Percentiles rank a stretch among this genome's conserved stretches.
These are phyloP conservation scores for Margaritifera margaritifera DNA, from an alignment of 2,888 invertebrate genomes.

Conservation along the genomic window DNA sequence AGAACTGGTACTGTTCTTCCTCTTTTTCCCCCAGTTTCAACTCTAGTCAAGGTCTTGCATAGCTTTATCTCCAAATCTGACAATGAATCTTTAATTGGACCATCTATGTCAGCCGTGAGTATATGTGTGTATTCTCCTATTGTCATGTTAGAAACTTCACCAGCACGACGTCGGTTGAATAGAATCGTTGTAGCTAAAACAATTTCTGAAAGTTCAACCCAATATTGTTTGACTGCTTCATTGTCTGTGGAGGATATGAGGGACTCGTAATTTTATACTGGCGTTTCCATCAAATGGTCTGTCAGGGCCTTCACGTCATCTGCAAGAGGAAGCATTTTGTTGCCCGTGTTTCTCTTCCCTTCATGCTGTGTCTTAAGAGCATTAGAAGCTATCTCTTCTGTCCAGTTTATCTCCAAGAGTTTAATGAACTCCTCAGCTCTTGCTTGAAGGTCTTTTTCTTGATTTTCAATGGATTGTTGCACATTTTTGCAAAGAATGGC, in stretches of 20 bases:
- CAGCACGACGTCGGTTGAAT: constrained; percentile 10
- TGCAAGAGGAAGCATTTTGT: neutral
- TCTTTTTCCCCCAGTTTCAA: constrained; percentile 8
- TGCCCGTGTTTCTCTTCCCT: neutral
- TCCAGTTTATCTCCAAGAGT: constrained; percentile 1
- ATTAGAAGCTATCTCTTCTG: too few species aligned
- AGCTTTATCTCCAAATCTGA: constrained; percentile 3
- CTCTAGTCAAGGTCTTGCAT: neutral
- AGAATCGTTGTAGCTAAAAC: constrained; percentile 6
- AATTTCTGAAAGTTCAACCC: neutral
- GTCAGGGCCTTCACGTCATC: too few species aligned
- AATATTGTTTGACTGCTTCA: too few species aligned
- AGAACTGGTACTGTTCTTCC: constrained; percentile 7
- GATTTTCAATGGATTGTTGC: constrained; percentile 1
- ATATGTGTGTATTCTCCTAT: neutral
- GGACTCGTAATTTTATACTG: too few species aligned
- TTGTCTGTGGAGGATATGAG: too few species aligned
- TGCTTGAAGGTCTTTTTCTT: constrained; percentile 1
- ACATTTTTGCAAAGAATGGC: constrained; percentile 3
- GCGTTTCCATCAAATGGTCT: too few species aligned
- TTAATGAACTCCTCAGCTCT: constrained; percentile 1
- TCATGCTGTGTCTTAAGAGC: neutral
- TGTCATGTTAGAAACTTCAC: constrained; percentile 11
- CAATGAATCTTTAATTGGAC: neutral
- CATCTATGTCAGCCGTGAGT: neutral